Evolutionary conservation across 1,140 invertebrate species (phyloP).

Genomic region (Mactra quadrangularis): DNA sequence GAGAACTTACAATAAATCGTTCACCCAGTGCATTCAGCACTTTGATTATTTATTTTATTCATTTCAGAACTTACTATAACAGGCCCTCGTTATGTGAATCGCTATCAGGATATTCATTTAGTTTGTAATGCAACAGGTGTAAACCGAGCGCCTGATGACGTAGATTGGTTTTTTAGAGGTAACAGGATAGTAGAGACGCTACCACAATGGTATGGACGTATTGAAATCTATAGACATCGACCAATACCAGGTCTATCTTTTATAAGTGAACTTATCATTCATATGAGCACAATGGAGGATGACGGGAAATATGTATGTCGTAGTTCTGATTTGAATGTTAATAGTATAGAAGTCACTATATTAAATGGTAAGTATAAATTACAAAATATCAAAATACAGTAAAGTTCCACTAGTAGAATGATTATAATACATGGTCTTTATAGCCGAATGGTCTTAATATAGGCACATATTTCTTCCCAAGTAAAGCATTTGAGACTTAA

Average conservation of each 20-base stretch:
- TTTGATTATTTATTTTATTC: too few relatives aligned
- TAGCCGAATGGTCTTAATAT: background rate
- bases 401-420: background rate
- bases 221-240: constrained; percentile 37
- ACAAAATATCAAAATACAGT: background rate
- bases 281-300: constrained; percentile 32
- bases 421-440: background rate
- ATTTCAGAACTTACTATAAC: constrained; percentile 37
- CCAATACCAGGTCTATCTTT: constrained; percentile 21
- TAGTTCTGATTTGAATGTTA: constrained; percentile 49
- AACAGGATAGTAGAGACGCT: constrained; percentile 30
- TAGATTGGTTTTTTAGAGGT: constrained; percentile 60
- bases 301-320: constrained; percentile 59
- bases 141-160: constrained; percentile 29
- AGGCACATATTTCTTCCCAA: background rate
- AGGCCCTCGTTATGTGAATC: constrained; percentile 46
- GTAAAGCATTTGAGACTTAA: background rate
- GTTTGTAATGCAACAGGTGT: constrained; percentile 57
- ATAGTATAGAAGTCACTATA: constrained; percentile 49
- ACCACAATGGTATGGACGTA: constrained; percentile 48
- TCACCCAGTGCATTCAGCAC: too few relatives aligned
- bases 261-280: constrained; percentile 57
- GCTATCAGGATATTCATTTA: constrained; percentile 42
- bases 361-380: constrained; percentile 56
- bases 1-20: too few relatives aligned